Conservation (phyloP, 2,888 invertebrate species). For the Belgica antarctica region DNA sequence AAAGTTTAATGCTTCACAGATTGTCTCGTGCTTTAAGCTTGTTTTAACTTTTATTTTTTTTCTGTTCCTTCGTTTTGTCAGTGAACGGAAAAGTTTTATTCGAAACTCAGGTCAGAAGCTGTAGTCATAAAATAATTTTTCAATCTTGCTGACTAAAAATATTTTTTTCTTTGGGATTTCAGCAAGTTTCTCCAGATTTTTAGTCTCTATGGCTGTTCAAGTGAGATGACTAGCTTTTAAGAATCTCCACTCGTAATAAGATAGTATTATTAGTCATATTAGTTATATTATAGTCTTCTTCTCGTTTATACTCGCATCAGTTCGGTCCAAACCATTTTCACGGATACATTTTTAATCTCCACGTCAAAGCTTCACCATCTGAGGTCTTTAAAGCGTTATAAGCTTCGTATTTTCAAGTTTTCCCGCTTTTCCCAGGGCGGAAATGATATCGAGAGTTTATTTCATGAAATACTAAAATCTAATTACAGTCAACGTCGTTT, state of each 20-base stretch:
- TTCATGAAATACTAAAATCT: no score
- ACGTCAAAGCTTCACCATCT: no score
- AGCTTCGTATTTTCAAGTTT: not conserved
- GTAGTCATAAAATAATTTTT: not conserved
- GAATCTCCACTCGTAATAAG: no score
- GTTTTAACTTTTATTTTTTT: not conserved
- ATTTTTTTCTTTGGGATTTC: not conserved
- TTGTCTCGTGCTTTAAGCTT: not conserved
- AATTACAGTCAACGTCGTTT: no score
- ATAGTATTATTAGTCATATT: no score
- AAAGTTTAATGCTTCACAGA: not conserved
- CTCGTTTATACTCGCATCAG: no score
- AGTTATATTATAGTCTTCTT: no score
- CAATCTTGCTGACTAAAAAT: not conserved
- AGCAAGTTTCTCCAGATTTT: not conserved
- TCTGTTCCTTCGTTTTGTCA: not conserved
- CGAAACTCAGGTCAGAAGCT: not conserved
- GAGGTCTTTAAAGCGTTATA: no score
- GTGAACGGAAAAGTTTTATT: not conserved
- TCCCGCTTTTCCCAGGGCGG: no score
- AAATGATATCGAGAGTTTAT: no score
- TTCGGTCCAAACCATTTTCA: no score
- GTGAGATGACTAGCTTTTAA: not conserved
- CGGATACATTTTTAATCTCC: no score
- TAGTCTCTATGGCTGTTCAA: not conserved